phyloP scores from a whole-genome alignment of 2,797 vertebrate species.

The Paguma larvata region DNA sequence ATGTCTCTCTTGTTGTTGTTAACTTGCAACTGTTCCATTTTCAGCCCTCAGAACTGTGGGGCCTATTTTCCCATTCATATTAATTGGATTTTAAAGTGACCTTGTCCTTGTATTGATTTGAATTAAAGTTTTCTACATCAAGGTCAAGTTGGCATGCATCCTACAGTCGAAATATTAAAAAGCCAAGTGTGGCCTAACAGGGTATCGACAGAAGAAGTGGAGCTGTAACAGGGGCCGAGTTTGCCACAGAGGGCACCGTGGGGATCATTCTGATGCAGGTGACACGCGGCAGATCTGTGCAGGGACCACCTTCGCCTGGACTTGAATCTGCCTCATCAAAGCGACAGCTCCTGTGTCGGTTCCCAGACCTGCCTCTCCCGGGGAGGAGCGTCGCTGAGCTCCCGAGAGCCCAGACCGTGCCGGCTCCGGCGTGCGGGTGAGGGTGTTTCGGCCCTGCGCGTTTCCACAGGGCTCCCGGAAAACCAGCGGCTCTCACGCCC shows the following conservation, averaged over 20 bases:
- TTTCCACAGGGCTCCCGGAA: background rate
- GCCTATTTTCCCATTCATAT: slow-evolving; percentile 90
- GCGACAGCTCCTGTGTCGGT: background rate
- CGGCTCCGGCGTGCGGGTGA: fast-evolving
- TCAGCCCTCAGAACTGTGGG: slow-evolving; percentile 86
- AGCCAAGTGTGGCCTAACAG: slow-evolving; percentile 86
- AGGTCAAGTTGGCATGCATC: slow-evolving; percentile 88
- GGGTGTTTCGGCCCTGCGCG: background rate
- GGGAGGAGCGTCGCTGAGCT: background rate
- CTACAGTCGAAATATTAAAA: slow-evolving; percentile 88
- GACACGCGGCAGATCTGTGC: background rate
- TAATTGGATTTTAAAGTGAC: slow-evolving; percentile 94
- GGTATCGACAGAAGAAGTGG: slow-evolving; percentile 83
- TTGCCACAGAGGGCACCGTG: slow-evolving; percentile 66
- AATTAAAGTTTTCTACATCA: slow-evolving; percentile 91
- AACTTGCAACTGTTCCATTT: slow-evolving; percentile 84
- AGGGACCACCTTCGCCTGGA: background rate
- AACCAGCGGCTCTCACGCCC: fast-evolving
- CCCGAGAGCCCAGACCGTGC: background rate
- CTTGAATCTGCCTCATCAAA: background rate
- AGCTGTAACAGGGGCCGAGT: slow-evolving; percentile 78
- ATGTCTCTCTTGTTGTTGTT: slow-evolving; percentile 68
- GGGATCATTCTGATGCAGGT: slow-evolving; percentile 60
- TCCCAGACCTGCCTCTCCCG: background rate
- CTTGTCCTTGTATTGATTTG: slow-evolving; percentile 93